phyloP scores from a whole-genome alignment of 1,140 invertebrate genomes.

The Manduca sexta region DNA sequence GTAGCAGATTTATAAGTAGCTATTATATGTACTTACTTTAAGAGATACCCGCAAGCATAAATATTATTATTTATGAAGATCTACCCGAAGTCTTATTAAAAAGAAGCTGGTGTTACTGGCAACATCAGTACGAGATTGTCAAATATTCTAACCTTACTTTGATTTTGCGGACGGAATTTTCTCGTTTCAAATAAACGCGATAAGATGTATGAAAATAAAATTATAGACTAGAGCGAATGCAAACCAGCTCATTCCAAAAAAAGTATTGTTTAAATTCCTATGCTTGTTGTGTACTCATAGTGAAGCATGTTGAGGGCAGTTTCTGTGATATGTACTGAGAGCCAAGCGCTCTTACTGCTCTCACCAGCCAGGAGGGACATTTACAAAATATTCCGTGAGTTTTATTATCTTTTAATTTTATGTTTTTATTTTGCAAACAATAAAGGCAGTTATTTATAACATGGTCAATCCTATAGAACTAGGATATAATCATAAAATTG shows the following conservation, averaged over 20 bases:
- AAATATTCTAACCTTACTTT: not conserved
- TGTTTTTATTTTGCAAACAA: no score
- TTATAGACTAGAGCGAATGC: constrained; percentile 4
- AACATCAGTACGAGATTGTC: not conserved
- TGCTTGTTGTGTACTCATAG: not conserved
- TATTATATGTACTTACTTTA: no score
- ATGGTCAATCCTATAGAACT: no score
- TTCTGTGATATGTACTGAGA: constrained; percentile 34
- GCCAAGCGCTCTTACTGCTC: constrained; percentile 26
- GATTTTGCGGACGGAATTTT: no score
- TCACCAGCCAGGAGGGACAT: constrained; percentile 30
- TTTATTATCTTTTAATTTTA: constrained; percentile 4
- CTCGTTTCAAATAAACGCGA: no score
- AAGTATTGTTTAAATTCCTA: not conserved
- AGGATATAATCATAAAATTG: no score
- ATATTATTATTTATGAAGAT: no score
- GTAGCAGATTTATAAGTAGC: no score
- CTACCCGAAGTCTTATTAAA: no score
- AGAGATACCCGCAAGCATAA: no score
- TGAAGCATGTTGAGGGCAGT: constrained; percentile 41
- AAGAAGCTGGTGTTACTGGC: not conserved
- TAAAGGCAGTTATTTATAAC: no score
- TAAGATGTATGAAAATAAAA: constrained; percentile 23
- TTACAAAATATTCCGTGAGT: constrained; percentile 45
- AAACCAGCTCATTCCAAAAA: not conserved